phyloP scores from a whole-genome alignment of 2,113 vertebrate species.

The Turdus rufiventris region DNA sequence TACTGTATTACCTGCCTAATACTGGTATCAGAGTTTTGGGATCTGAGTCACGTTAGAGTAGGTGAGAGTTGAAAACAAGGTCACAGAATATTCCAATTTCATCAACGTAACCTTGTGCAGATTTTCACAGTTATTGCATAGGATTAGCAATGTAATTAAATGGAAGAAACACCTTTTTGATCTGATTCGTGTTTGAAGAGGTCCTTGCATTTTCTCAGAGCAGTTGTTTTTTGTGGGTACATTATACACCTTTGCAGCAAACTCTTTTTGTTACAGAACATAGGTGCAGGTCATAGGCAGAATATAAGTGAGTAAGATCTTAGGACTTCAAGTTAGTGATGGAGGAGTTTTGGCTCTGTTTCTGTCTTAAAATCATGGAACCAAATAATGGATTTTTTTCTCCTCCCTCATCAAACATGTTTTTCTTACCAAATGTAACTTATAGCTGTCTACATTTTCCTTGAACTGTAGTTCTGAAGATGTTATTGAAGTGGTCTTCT shows the following conservation, averaged over 20 bases:
- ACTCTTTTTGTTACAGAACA: not conserved
- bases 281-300: not conserved
- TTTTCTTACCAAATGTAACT: not conserved
- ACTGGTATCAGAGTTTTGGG: not conserved
- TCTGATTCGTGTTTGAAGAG: not conserved
- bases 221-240: not conserved
- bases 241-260: fast-evolving
- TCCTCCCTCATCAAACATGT: not conserved
- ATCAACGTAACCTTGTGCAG: not conserved
- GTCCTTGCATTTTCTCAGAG: not conserved
- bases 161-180: not conserved
- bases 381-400: not conserved
- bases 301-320: not conserved
- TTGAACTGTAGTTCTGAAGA: not conserved
- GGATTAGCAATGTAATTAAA: not conserved
- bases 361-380: not conserved
- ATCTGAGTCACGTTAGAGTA: not conserved
- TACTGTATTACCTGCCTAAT: not conserved
- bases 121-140: not conserved
- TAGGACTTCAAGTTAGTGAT: not conserved
- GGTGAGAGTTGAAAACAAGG: not conserved
- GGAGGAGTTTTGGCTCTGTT: not conserved
- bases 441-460: not conserved
- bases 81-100: not conserved
- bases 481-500: not conserved